phyloP scores from a whole-genome alignment of 1,140 invertebrate genomes.

The fruit fly (Drosophila melanogaster) region DNA sequence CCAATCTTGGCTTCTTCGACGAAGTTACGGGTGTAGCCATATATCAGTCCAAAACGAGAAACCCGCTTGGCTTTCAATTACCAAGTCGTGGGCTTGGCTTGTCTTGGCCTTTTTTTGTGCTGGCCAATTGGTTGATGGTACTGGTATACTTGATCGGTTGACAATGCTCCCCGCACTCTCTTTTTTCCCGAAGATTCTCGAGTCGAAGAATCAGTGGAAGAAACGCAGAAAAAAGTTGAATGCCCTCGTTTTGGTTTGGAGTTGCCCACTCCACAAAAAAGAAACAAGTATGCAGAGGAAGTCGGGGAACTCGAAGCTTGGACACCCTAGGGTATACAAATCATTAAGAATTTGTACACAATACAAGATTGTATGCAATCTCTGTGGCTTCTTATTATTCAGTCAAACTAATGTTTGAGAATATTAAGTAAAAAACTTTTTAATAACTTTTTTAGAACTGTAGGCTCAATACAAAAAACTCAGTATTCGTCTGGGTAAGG shows the following conservation, averaged over 20 bases:
- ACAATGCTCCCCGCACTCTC: slow-evolving; percentile 27
- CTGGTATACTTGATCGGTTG: slow-evolving; percentile 31
- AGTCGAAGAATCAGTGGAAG: slow-evolving; percentile 21
- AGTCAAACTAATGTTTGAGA: too few relatives aligned
- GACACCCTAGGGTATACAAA: slow-evolving; percentile 10
- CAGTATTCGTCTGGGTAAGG: slow-evolving; percentile 4
- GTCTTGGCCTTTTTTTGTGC: slow-evolving; percentile 5
- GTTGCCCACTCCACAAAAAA: slow-evolving; percentile 34
- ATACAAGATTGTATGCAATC: too few relatives aligned
- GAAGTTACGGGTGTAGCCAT: background rate
- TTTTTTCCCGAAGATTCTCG: slow-evolving; percentile 19
- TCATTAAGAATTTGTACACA: too few relatives aligned
- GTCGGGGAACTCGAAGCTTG: background rate
- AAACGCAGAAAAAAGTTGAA: slow-evolving; percentile 61
- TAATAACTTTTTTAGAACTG: too few relatives aligned
- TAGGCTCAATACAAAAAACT: background rate
- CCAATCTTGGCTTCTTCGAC: slow-evolving; percentile 13
- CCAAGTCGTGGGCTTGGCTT: slow-evolving; percentile 33
- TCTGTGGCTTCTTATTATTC: too few relatives aligned
- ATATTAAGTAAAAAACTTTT: too few relatives aligned
- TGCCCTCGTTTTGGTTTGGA: slow-evolving; percentile 59
- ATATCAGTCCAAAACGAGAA: slow-evolving; percentile 25
- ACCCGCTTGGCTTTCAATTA: slow-evolving; percentile 40
- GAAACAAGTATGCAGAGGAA: slow-evolving; percentile 26
- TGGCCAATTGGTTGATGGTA: slow-evolving; percentile 14